Conservation (phyloP, 37 sponge, comb jelly and placozoan species). For the Aplysina aerophoba region DNA sequence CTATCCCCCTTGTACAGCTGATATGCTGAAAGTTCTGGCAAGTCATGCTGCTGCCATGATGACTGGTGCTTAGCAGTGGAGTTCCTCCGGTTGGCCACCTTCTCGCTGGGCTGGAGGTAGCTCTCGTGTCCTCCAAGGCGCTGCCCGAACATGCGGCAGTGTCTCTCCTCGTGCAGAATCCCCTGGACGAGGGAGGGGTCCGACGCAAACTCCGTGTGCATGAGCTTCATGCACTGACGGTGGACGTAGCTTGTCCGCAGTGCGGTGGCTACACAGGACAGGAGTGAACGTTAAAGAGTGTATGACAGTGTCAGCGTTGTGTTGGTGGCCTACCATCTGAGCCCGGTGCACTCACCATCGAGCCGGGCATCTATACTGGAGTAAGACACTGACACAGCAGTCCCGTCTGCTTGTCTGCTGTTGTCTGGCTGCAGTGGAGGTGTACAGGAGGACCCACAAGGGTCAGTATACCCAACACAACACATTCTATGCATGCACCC, state of each 20-base stretch:
- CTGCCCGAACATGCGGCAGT: conserved; percentile 22
- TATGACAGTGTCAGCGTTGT: background rate
- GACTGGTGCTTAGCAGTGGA: background rate
- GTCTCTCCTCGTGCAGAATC: conserved; percentile 10
- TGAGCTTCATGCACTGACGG: conserved; percentile 8
- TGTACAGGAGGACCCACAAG: too few species aligned
- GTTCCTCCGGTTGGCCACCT: too few species aligned
- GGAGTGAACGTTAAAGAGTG: background rate
- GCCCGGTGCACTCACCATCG: background rate
- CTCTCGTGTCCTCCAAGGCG: background rate
- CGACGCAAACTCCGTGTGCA: conserved; percentile 60
- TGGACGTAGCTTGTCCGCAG: background rate
- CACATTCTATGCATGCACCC: too few species aligned
- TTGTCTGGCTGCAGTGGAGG: too few species aligned
- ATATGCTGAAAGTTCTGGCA: background rate
- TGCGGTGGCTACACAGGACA: background rate
- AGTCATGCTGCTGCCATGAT: background rate
- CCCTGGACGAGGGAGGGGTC: conserved; percentile 64
- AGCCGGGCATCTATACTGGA: background rate
- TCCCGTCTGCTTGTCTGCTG: too few species aligned
- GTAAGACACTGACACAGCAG: background rate
- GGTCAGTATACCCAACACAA: too few species aligned
- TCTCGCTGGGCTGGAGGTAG: conserved; percentile 24
- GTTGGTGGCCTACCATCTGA: background rate
- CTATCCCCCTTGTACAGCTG: too few species aligned